Evolutionary conservation across 2,888 invertebrate genomes (phyloP).

Genomic region (Lasiommata megera): DNA sequence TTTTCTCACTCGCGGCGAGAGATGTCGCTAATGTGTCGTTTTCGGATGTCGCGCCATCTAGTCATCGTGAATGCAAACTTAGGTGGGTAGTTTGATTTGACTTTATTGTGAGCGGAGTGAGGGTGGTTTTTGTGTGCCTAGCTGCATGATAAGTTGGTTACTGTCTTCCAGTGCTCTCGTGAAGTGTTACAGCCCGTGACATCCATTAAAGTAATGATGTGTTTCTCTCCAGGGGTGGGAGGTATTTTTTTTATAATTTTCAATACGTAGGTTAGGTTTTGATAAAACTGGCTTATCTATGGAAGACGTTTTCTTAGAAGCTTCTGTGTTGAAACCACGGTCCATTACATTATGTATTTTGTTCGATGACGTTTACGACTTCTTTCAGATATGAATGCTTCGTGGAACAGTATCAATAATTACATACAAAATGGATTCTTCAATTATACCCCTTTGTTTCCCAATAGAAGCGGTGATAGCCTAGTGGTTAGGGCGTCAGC

Average conservation of each 20-base stretch:
- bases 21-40: conserved; percentile 77
- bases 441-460: too few relatives aligned
- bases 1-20: conserved; percentile 70
- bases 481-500: too few relatives aligned
- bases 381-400: too few relatives aligned
- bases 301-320: too few relatives aligned
- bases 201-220: conserved; percentile 78
- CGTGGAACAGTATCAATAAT: too few relatives aligned
- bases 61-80: conserved; percentile 49
- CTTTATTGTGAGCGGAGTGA: conserved; percentile 31
- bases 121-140: conserved; percentile 36
- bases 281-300: too few relatives aligned
- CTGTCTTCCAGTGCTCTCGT: conserved; percentile 68
- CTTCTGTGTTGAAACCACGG: too few relatives aligned
- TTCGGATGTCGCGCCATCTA: conserved; percentile 69
- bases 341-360: too few relatives aligned
- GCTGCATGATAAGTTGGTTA: conserved; percentile 38
- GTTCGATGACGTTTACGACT: too few relatives aligned
- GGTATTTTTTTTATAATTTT: not conserved
- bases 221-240: conserved; percentile 58
- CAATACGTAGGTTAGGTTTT: too few relatives aligned
- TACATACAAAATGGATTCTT: too few relatives aligned
- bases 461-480: too few relatives aligned
- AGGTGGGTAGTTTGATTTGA: conserved; percentile 18
- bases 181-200: conserved; percentile 72